Conservation (phyloP, 2,888 invertebrate species). For the Apocheima hispidaria region DNA sequence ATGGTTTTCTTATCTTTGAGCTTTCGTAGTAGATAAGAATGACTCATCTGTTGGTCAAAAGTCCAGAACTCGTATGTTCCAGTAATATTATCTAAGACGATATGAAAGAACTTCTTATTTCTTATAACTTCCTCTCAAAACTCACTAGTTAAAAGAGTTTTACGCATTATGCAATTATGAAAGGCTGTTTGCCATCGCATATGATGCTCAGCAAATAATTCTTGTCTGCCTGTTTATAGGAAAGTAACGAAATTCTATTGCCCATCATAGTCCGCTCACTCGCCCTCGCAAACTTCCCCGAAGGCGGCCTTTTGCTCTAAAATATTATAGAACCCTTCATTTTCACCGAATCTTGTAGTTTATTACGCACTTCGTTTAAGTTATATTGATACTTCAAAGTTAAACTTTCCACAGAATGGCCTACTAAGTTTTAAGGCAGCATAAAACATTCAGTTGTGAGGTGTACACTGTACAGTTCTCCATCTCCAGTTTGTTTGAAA, state of each 20-base stretch:
- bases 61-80: too few relatives aligned
- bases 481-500: constrained; percentile 5
- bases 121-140: too few relatives aligned
- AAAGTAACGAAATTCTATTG: constrained; percentile 21
- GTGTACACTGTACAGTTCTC: not conserved
- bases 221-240: constrained; percentile 5
- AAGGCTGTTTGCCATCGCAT: not conserved
- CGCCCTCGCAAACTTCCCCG: constrained; percentile 16
- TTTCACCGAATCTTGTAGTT: constrained; percentile 36
- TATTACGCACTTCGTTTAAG: constrained; percentile 36
- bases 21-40: too few relatives aligned
- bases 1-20: too few relatives aligned
- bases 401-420: constrained; percentile 31
- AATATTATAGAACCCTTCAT: constrained; percentile 32
- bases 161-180: not conserved
- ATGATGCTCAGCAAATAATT: not conserved
- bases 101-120: too few relatives aligned
- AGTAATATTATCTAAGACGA: too few relatives aligned
- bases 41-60: too few relatives aligned
- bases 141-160: too few relatives aligned
- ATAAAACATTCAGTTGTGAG: constrained; percentile 29
- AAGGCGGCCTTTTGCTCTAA: constrained; percentile 12
- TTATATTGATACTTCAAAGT: constrained; percentile 39
- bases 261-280: constrained; percentile 6
- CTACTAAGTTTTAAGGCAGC: constrained; percentile 35